Base-by-base conservation (phyloP, 2,888 invertebrate genomes). In the Danaus chrysippus region DNA sequence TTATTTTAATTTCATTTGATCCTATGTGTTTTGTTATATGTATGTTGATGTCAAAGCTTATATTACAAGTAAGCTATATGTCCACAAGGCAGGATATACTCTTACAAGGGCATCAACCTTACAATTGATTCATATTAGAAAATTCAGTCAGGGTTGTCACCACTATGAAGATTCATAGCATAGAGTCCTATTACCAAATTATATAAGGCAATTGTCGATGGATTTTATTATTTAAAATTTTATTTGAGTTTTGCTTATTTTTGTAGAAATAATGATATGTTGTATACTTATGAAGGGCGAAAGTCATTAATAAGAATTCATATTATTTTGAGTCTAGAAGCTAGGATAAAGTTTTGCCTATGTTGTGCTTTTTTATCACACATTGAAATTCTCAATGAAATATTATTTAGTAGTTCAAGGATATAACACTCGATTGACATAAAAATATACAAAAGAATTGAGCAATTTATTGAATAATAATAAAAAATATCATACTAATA, bases 91-190 rank as follows among this genome's bases (percentile, higher is more conserved):
- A 44, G 42, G 59, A 59, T 44, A 56, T 42, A 49, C 23, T 34
- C 49, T 58, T 53, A 46, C 54, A 58, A 68, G 76, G 68, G 71
- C 74, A 73, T 70, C 65, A 73, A 74, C 75, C 77, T 66, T 17
- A 68, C 76, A 80, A 79, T 78, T 77, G 77, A 62, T 67, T 67
- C 56, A 67, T 76, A 78, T 78, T 75, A 76, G 68, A 68, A 67
- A 69, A 67, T 56, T 59, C 49, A 46, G 53, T 42, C 42, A 66
- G 63, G 66, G 63, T 57, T 66, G 54, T 19, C 56, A 61, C 17
- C 19, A 13, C 10, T 11, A 17, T 46, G 44, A 54, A 15, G 41
- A 8, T 17, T 56, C 13, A 46, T 46, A 13, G 10, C 46, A 13
- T 34, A 6, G 23, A 11, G 15, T 12, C 46, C 46, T n/a, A 17